These are phyloP conservation scores for Pyrrhia umbra DNA, from an alignment of 2,888 invertebrate species.

Conservation along the genomic window DNA sequence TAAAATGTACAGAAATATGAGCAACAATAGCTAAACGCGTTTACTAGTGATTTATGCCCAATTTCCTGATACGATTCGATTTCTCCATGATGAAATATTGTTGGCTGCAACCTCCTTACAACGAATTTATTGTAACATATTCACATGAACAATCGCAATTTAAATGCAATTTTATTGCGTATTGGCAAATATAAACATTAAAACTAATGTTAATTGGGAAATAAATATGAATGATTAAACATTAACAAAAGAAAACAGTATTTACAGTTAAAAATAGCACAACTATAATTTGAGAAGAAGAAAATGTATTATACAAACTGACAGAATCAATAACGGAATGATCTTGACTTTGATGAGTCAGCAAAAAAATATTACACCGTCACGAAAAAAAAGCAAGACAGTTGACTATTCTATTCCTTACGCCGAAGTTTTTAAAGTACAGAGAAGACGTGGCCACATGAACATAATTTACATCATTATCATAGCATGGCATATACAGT, in stretches of 20 bases:
- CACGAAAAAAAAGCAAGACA: not conserved
- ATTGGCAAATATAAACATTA: not conserved
- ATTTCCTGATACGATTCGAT: constrained; percentile 42
- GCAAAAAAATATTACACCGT: not conserved
- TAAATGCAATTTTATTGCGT: constrained; percentile 32
- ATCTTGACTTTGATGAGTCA: not conserved
- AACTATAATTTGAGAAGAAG: not conserved
- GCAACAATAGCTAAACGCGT: constrained; percentile 14
- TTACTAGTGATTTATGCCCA: constrained; percentile 36
- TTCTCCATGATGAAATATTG: constrained; percentile 33
- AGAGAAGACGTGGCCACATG: not conserved
- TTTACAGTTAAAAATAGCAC: not conserved
- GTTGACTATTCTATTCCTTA: not conserved
- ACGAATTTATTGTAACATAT: constrained; percentile 36
- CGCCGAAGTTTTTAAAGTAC: not conserved
- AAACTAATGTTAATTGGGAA: not conserved
- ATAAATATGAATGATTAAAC: not conserved
- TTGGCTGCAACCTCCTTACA: constrained; percentile 14
- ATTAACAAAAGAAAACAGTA: too few relatives aligned
- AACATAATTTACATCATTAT: not conserved
- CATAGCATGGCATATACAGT: not conserved
- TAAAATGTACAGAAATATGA: not conserved
- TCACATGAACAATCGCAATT: constrained; percentile 19
- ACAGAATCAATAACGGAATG: not conserved
- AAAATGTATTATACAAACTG: not conserved